Base-by-base conservation (phyloP, 2,113 vertebrate genomes). In the Chunga burmeisteri region DNA sequence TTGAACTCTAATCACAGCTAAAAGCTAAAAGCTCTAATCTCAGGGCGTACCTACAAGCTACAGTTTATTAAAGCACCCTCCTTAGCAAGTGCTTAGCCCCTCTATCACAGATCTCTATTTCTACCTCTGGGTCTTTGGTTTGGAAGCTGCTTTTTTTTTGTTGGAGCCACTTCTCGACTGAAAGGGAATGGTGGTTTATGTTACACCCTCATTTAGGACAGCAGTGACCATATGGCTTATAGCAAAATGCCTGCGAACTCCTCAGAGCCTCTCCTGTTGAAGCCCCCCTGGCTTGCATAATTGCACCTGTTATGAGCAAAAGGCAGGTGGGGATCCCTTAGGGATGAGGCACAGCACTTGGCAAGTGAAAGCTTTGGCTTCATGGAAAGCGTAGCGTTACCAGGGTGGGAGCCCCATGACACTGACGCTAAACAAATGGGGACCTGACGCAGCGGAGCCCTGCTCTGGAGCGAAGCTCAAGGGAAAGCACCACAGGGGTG, bases 401-500 rank as follows among this genome's bases (percentile, higher is more conserved):
- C n/a, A 14, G 1, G 0, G 2, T 30, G 63, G 32, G 47, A 77
- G 18, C 9, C 15, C 17, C 1, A 2, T 17, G 27, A 49, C 47
- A 13, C 27, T 0, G 1, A 5, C 0, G 0, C 11, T 4, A 0
- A 27, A 44, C 30, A 22, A 6, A 14, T 0, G 0, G 52, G 30
- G 11, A 52, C 15, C 10, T 0, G 1, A 18, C 0, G 2, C 13
- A 7, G 3, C 1, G 4, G 36, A 71, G 77, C 23, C 47, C 26
- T 6, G 27, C 18, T 22, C 0, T 0, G 53, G 46, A 47, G 25
- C 1, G 21, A 47, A 42, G 38, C 77, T 83, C 23, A 4, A 26
- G 56, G 30, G 34, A 58, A 47, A 44, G 61, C 34, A 19, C 44
- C 0, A 0, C 23, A 22, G 32, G 17, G 34, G 4, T 34, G 32